These are phyloP conservation scores for Colostygia pectinataria DNA, from an alignment of 2,888 invertebrate species.

Conservation along the genomic window DNA sequence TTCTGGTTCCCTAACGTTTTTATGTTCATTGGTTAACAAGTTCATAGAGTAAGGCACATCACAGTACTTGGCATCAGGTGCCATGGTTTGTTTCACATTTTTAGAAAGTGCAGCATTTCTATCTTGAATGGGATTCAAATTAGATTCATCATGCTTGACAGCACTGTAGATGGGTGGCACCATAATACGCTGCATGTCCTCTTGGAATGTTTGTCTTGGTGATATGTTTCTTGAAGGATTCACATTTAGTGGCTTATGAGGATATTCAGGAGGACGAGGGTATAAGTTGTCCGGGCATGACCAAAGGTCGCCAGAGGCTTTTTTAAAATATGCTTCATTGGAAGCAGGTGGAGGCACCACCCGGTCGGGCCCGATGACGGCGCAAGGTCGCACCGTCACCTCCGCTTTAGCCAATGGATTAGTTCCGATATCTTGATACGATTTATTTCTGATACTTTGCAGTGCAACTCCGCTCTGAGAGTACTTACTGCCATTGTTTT, in stretches of 20 bases:
- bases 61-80: constrained; percentile 70
- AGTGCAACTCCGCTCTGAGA: constrained; percentile 54
- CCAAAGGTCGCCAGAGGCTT: constrained; percentile 63
- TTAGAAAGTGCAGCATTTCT: constrained; percentile 50
- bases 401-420: constrained; percentile 71
- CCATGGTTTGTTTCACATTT: constrained; percentile 61
- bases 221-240: constrained; percentile 76
- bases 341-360: constrained; percentile 58
- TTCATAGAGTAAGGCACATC: constrained; percentile 78
- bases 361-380: constrained; percentile 78
- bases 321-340: constrained; percentile 61
- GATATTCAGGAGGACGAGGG: constrained; percentile 66
- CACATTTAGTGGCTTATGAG: constrained; percentile 59
- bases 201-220: constrained; percentile 80
- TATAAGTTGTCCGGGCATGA: constrained; percentile 54
- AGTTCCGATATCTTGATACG: constrained; percentile 67
- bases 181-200: constrained; percentile 78
- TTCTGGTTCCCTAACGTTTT: constrained; percentile 62
- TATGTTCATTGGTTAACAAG: constrained; percentile 63
- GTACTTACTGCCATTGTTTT: constrained; percentile 72
- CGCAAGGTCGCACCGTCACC: constrained; percentile 70
- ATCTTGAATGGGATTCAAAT: constrained; percentile 47
- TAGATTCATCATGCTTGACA: constrained; percentile 60
- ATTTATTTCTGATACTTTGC: constrained; percentile 63
- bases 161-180: constrained; percentile 69